Percentiles rank a stretch among this genome's conserved stretches.
Evolutionary conservation across 2,113 vertebrate genomes (phyloP).

Genomic region (Eulacestoma nigropectus): DNA sequence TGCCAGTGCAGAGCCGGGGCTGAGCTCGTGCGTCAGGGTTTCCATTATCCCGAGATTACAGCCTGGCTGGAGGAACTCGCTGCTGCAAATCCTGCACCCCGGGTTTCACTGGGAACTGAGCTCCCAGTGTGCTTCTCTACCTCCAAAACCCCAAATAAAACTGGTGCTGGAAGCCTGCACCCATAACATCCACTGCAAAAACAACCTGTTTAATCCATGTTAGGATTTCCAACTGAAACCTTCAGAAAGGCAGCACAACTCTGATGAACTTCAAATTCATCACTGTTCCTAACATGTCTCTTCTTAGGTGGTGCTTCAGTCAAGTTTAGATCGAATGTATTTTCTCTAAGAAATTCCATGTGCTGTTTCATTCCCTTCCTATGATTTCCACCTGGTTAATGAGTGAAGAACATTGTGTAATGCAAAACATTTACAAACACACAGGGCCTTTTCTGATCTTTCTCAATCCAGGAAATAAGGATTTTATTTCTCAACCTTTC

Average conservation of each 20-base stretch:
- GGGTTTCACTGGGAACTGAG: neutral
- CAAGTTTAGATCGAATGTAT: neutral
- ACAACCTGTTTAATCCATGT: neutral
- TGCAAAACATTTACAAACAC: neutral
- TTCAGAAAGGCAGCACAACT: neutral
- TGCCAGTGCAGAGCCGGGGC: constrained; percentile 14
- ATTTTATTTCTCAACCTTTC: neutral
- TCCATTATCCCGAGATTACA: neutral
- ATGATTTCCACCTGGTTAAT: neutral
- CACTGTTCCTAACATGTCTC: neutral
- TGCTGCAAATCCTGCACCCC: neutral
- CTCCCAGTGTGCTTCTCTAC: neutral
- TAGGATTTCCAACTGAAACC: neutral
- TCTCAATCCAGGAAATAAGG: neutral
- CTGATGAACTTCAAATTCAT: neutral
- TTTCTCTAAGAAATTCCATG: neutral
- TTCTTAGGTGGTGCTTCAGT: neutral
- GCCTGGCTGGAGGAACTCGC: constrained; percentile 3
- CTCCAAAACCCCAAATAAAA: neutral
- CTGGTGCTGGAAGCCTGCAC: neutral
- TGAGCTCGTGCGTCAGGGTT: constrained; percentile 25
- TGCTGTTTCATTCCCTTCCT: neutral
- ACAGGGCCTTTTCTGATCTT: neutral
- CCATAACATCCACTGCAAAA: neutral
- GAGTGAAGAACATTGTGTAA: neutral